Conservation (phyloP, 1,140 invertebrate species). For the Sycobia sp. region DNA sequence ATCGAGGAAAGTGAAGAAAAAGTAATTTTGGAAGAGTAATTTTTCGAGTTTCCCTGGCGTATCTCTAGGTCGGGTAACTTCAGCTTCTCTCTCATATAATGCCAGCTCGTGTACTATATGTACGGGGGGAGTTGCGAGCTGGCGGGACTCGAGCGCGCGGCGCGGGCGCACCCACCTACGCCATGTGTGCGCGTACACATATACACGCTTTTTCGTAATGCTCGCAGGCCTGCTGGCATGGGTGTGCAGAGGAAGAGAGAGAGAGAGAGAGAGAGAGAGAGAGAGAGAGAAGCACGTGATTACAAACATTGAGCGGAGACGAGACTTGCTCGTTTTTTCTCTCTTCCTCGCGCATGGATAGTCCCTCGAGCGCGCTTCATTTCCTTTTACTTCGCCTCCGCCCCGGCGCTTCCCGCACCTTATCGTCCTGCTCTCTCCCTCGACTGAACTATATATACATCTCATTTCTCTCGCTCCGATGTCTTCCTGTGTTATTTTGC, state of each 20-base stretch:
- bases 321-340: neutral
- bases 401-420: neutral
- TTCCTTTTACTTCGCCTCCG: too few species aligned
- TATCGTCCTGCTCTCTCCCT: neutral
- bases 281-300: neutral
- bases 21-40: too few species aligned
- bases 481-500: too few species aligned
- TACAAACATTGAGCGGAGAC: constrained; percentile 6
- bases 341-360: too few species aligned
- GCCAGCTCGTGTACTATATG: too few species aligned
- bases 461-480: neutral
- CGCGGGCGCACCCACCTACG: neutral
- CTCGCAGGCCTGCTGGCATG: neutral
- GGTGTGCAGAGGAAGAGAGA: neutral
- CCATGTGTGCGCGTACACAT: neutral
- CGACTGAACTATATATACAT: too few species aligned
- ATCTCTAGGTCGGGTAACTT: too few species aligned
- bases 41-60: too few species aligned
- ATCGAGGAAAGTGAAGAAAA: too few species aligned
- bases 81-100: too few species aligned
- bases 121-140: neutral
- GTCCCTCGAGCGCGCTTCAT: too few species aligned
- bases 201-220: neutral
- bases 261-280: too few species aligned
- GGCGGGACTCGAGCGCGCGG: neutral